Base-by-base conservation (phyloP, 64 coral and sea anemone species). In the Orbicella faveolata region DNA sequence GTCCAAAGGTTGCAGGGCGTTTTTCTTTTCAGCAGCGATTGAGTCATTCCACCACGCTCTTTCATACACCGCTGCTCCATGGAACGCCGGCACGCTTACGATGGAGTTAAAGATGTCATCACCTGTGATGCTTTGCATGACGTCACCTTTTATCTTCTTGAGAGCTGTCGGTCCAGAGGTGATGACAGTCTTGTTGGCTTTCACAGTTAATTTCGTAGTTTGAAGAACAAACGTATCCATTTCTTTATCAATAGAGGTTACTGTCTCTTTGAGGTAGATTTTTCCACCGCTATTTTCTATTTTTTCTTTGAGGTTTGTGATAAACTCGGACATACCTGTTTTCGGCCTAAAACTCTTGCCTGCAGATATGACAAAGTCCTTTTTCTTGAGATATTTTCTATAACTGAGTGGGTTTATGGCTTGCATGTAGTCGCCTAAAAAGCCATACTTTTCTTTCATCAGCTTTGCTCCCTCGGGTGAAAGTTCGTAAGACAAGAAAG, bases 1-100 rank as follows among this genome's bases (percentile, higher is more conserved):
- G 1, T 52, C 19, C 37, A 85, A 52, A 34, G 18, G 14, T 23
- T 73, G 2, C 0, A 70, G 17, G 7, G 36, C 4, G n/a, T 85
- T 72, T 1, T 73, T 85, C 18, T 70, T 85, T 26, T 85, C 37
- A 14, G 7, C 10, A 17, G 41, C 65, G 1, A 6, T 44, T 13
- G 23, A 16, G 20, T 85, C 82, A 52, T 85, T 65, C 82, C 82
- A 85, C 82, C 82, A 85, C 16, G 82, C 63, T 15, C 20, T 72
- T 26, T 37, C 37, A 41, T 85, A 85, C 36, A 85, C 82, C 64
- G 82, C 82, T 85, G 82, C 82, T 17, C 82, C 82, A 53, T n/a
- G 6, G 41, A 85, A 85, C 9, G 82, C 82, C 1, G 82, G 82
- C 64, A 85, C 82, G 37, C 63, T 52, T 30, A 85, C 82, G 23